Percentiles rank a stretch among this genome's conserved stretches.
phyloP scores from a whole-genome alignment of 2,888 invertebrate species.

The Leucozona laternaria region DNA sequence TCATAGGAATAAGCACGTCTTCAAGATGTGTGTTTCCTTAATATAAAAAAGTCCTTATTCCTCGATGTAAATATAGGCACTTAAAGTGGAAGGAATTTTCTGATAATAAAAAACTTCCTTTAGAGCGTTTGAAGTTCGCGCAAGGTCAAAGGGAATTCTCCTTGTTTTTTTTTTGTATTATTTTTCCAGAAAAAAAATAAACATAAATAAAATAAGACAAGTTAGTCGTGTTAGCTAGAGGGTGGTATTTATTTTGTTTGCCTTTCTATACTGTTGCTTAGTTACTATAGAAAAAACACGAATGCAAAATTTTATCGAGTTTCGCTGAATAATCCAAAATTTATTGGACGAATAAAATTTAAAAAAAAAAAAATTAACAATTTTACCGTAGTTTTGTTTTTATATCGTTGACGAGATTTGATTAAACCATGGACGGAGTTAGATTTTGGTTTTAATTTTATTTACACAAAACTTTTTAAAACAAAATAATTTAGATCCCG shows the following conservation, averaged over 20 bases:
- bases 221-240: conserved; percentile 3
- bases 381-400: conserved; percentile 26
- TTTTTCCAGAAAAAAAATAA: too few species aligned
- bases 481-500: conserved; percentile 19
- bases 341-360: background rate
- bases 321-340: background rate
- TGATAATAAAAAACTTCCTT: background rate
- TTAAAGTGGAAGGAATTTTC: conserved; percentile 36
- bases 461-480: conserved; percentile 7
- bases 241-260: conserved; percentile 50
- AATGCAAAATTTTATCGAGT: conserved; percentile 12
- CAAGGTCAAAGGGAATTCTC: conserved; percentile 47
- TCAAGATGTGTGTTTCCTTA: conserved; percentile 22
- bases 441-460: background rate
- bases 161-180: conserved; percentile 8
- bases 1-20: conserved; percentile 7
- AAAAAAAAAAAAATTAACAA: background rate
- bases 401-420: background rate
- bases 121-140: conserved; percentile 49
- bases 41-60: background rate
- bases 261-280: conserved; percentile 67
- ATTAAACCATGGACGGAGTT: conserved; percentile 61
- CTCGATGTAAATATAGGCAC: conserved; percentile 37
- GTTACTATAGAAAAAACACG: conserved; percentile 43
- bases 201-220: conserved; percentile 17